Evolutionary conservation across 1,140 invertebrate species (phyloP), one percentile per base, ranked within the genome.

Genomic region (Chlorops oryzae): DNA sequence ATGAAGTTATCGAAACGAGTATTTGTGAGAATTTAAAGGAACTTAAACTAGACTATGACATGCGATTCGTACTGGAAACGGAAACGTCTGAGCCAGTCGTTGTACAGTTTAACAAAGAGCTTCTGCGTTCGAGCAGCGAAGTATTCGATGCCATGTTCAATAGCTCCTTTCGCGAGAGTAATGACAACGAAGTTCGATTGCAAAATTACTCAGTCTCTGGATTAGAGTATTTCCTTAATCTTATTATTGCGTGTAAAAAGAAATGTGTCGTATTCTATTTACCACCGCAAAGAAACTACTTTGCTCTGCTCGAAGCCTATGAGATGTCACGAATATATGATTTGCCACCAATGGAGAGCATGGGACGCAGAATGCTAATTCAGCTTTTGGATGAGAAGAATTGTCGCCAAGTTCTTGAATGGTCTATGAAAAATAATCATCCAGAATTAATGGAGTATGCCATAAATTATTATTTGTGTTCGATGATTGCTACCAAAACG

Each of bases 141-240:
- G 70, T 72, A 13, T 72, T 72, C 41, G 63, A 67, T 48, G 61
- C 65, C 34, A 72, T 72, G 70, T 55, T 72, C 0, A 70, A 70
- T 34, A 70, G 66, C 38, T 54, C 61, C 41, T 72, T 72, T 23
- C 57, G 62, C 3, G 70, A 72, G 41, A 61, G 67, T 2, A 61
- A 72, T 21, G 51, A 65, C 5, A 63, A 65, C 20, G 62, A 70
- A 47, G 65, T 72, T 10, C 62, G 65, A 48, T 53, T 72, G 5
- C 51, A 50, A 6, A 59, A 62, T 13, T 68, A 65, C 23, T 61
- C 62, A 9, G 62, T 58, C 2, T 50, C 42, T 9, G 69, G 69
- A 4, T 43, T 72, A 7, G 55, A 59, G 3, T 72, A 70, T 24
- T 72, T 72, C 43, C 51, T 72, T 35, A 61, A 70, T 57, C 54